phyloP scores from a whole-genome alignment of 2,888 invertebrate genomes.

The Mimumesa dahlbomi region DNA sequence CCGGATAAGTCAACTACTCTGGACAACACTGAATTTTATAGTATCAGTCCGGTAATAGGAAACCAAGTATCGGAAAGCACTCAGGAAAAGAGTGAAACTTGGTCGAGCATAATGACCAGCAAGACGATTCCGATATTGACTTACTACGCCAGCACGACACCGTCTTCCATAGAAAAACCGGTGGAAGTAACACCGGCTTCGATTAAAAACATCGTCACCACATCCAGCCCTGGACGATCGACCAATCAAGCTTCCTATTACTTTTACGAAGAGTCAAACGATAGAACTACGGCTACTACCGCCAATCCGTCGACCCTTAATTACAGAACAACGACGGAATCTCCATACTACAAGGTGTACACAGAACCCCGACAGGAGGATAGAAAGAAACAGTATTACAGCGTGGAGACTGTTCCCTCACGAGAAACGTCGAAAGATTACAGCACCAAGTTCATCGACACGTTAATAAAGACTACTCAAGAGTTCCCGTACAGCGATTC shows the following conservation, averaged over 20 bases:
- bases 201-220: slow-evolving; percentile 65
- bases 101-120: slow-evolving; percentile 80
- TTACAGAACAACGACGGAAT: slow-evolving; percentile 69
- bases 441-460: slow-evolving; percentile 68
- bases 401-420: slow-evolving; percentile 56
- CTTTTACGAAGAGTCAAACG: slow-evolving; percentile 84
- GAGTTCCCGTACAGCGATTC: slow-evolving; percentile 66
- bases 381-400: slow-evolving; percentile 64
- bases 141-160: slow-evolving; percentile 83
- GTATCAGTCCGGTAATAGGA: slow-evolving; percentile 56
- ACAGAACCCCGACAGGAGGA: slow-evolving; percentile 43
- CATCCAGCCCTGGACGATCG: slow-evolving; percentile 55
- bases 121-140: slow-evolving; percentile 85
- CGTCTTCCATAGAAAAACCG: slow-evolving; percentile 67
- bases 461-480: slow-evolving; percentile 67
- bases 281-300: slow-evolving; percentile 65
- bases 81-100: slow-evolving; percentile 76
- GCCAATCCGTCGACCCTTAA: slow-evolving; percentile 61
- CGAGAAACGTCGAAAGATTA: slow-evolving; percentile 66
- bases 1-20: slow-evolving; percentile 52
- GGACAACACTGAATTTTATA: slow-evolving; percentile 61
- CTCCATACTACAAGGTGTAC: slow-evolving; percentile 62
- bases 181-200: slow-evolving; percentile 72
- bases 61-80: slow-evolving; percentile 65
- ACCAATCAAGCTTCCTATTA: slow-evolving; percentile 83